Percentiles rank a stretch among this genome's conserved stretches.
Evolutionary conservation across 2,797 vertebrate genomes (phyloP).

Genomic region (Vipera ursinii): DNA sequence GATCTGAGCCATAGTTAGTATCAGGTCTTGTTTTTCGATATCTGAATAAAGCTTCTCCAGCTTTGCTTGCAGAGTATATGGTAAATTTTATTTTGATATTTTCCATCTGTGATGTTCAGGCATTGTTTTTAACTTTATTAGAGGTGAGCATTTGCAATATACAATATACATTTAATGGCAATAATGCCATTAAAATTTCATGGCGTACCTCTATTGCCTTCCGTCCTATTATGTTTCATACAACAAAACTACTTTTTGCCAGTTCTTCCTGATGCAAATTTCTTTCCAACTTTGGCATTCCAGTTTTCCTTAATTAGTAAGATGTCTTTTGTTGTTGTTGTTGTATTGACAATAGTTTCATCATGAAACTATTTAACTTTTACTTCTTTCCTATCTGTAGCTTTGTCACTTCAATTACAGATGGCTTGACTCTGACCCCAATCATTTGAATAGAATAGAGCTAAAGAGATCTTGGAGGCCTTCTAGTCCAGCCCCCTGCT

Average conservation of each 20-base stretch:
- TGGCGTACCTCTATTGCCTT: background rate
- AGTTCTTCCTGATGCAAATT: background rate
- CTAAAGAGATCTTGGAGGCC: no score
- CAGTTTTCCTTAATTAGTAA: background rate
- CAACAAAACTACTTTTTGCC: background rate
- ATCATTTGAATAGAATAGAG: no score
- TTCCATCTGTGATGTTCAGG: background rate
- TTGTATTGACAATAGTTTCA: background rate
- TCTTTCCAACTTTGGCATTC: background rate
- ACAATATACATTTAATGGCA: background rate
- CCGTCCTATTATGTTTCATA: background rate
- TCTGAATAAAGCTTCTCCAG: background rate
- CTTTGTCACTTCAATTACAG: background rate
- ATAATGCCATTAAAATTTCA: background rate
- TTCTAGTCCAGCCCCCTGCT: no score
- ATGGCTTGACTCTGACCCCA: background rate
- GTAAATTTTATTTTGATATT: background rate
- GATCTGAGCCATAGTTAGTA: background rate
- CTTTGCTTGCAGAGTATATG: background rate
- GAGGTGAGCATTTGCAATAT: background rate
- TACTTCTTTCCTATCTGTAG: background rate
- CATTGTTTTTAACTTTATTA: background rate
- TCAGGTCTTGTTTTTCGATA: background rate
- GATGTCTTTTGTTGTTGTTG: background rate
- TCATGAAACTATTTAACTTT: background rate